Evolutionary conservation across 2,888 invertebrate species (phyloP).

Genomic region (Ganaspis brasiliensis): DNA sequence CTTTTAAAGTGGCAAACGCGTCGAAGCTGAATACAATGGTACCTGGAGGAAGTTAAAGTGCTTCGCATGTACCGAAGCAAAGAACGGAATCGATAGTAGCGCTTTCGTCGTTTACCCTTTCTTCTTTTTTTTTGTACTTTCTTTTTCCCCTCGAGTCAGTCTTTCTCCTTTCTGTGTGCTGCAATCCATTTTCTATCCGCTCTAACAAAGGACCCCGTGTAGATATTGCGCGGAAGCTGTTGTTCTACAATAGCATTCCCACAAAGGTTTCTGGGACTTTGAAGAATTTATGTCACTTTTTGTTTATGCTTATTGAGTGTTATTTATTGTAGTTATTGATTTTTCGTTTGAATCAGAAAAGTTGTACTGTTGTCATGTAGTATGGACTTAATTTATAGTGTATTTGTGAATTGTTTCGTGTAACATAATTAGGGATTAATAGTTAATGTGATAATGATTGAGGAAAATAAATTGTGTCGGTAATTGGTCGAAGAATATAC

Average conservation of each 20-base stretch:
- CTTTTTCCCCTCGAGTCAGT: constrained; percentile 19
- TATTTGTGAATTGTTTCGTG: too few relatives aligned
- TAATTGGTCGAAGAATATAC: too few relatives aligned
- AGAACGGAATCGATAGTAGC: constrained; percentile 46
- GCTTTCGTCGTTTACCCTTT: constrained; percentile 32
- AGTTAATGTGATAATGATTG: too few relatives aligned
- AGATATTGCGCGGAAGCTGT: constrained; percentile 31
- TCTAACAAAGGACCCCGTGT: constrained; percentile 22
- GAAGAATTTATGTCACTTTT: constrained; percentile 34
- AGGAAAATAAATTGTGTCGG: too few relatives aligned
- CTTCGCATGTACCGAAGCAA: constrained; percentile 43
- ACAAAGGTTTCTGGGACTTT: constrained; percentile 12
- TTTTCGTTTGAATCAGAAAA: background rate
- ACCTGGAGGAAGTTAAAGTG: constrained; percentile 53
- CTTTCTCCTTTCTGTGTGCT: background rate
- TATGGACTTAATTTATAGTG: too few relatives aligned
- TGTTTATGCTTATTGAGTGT: constrained; percentile 7
- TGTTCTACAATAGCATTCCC: constrained; percentile 35
- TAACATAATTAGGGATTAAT: too few relatives aligned
- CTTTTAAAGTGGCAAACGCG: constrained; percentile 57
- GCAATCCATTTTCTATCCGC: constrained; percentile 41
- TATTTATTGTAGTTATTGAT: background rate
- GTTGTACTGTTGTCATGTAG: too few relatives aligned
- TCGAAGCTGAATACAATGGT: constrained; percentile 57
- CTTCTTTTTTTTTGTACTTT: background rate